A percentile compares a stretch with the other conserved stretches of the same genome.
These are phyloP conservation scores for Cotesia vestalis DNA, from an alignment of 1,140 invertebrate genomes.

Conservation along the genomic window DNA sequence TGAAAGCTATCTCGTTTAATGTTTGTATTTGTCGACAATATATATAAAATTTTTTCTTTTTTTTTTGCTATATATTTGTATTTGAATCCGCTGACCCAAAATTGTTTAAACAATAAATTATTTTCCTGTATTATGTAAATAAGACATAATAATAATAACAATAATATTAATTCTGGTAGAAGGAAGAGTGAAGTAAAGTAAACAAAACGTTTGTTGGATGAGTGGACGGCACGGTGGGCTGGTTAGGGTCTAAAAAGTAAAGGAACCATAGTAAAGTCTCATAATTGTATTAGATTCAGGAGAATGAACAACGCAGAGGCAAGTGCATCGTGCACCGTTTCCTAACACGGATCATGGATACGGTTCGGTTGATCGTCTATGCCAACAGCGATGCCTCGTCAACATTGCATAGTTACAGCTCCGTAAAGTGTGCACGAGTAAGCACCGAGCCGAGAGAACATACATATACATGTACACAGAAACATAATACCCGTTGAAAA, in stretches of 20 bases:
- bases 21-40: neutral
- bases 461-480: neutral
- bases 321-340: slow-evolving; percentile 23
- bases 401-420: slow-evolving; percentile 23
- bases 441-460: slow-evolving; percentile 15
- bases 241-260: no score
- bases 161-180: no score
- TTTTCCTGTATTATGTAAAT: no score
- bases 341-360: slow-evolving; percentile 21
- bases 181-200: neutral
- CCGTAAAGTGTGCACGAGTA: slow-evolving; percentile 12
- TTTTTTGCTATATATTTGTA: neutral
- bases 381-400: slow-evolving; percentile 20
- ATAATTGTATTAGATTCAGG: slow-evolving; percentile 13
- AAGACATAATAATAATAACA: no score
- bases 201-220: slow-evolving; percentile 7
- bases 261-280: slow-evolving; percentile 1
- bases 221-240: neutral
- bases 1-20: slow-evolving; percentile 1
- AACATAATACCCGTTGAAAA: neutral
- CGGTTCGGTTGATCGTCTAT: slow-evolving; percentile 22
- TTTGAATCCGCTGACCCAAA: no score
- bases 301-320: slow-evolving; percentile 6
- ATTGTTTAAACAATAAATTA: no score
- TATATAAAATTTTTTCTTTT: neutral